These are phyloP conservation scores for Xylophagus ater DNA, from an alignment of 2,888 invertebrate genomes.

Conservation along the genomic window DNA sequence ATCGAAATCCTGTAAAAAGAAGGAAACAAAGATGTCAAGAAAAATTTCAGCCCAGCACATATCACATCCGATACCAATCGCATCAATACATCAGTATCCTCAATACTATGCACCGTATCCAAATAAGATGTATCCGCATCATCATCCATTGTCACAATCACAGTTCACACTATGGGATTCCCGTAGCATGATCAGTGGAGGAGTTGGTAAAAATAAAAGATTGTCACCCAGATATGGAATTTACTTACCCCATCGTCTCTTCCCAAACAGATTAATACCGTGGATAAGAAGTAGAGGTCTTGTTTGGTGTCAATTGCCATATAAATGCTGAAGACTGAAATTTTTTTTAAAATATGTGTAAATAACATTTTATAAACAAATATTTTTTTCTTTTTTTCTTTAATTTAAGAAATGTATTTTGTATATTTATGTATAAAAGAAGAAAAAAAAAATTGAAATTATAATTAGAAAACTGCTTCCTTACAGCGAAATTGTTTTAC, in stretches of 20 bases:
- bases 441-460: too few relatives aligned
- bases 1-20: conserved; percentile 27
- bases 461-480: too few relatives aligned
- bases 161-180: conserved; percentile 37
- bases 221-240: conserved; percentile 9
- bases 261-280: conserved; percentile 15
- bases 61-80: conserved; percentile 33
- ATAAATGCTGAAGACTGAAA: conserved; percentile 38
- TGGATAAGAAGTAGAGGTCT: conserved; percentile 10
- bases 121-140: conserved; percentile 33
- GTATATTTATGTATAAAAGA: conserved; percentile 5
- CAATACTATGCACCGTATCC: conserved; percentile 29
- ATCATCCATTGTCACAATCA: conserved; percentile 37
- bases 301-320: conserved; percentile 21
- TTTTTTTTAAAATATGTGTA: conserved; percentile 32
- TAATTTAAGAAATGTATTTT: conserved; percentile 4
- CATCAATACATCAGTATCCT: conserved; percentile 32
- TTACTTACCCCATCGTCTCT: conserved; percentile 9
- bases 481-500: too few relatives aligned
- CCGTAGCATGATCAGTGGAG: conserved; percentile 33
- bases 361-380: conserved; percentile 13
- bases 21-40: conserved; percentile 22
- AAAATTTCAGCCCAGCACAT: conserved; percentile 36
- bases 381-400: conserved; percentile 6
- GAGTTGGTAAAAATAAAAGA: conserved; percentile 26